phyloP scores from a whole-genome alignment of 2,113 vertebrate genomes.

The Phylloscopus trochiloides region DNA sequence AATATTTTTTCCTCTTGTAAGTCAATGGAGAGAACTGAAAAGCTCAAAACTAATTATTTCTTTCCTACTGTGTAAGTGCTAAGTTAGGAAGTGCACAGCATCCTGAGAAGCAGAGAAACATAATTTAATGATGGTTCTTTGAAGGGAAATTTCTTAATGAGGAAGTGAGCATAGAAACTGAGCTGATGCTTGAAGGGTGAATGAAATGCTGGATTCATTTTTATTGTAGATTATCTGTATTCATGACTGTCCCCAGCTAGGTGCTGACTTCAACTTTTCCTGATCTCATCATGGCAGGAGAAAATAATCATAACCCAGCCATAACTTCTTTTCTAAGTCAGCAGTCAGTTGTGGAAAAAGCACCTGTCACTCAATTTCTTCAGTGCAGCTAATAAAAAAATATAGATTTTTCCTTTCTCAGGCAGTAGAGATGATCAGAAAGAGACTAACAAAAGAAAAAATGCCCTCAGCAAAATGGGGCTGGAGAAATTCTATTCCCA shows the following conservation, averaged over 20 bases:
- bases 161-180: neutral
- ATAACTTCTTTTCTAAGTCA: neutral
- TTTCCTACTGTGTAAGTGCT: neutral
- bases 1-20: neutral
- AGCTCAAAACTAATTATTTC: neutral
- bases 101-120: neutral
- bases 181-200: neutral
- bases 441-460: neutral
- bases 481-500: neutral
- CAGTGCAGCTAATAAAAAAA: neutral
- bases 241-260: neutral
- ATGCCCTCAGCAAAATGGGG: neutral
- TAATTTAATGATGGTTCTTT: neutral
- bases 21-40: neutral
- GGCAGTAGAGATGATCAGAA: neutral
- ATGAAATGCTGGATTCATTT: neutral
- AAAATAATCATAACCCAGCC: neutral
- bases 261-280: neutral
- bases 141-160: slow-evolving; percentile 10
- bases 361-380: neutral
- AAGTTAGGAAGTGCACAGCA: neutral
- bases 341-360: neutral
- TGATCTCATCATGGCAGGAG: neutral
- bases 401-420: neutral
- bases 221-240: neutral